Evolutionary conservation across 2,113 vertebrate species (phyloP).

Genomic region (Delphinus delphis): DNA sequence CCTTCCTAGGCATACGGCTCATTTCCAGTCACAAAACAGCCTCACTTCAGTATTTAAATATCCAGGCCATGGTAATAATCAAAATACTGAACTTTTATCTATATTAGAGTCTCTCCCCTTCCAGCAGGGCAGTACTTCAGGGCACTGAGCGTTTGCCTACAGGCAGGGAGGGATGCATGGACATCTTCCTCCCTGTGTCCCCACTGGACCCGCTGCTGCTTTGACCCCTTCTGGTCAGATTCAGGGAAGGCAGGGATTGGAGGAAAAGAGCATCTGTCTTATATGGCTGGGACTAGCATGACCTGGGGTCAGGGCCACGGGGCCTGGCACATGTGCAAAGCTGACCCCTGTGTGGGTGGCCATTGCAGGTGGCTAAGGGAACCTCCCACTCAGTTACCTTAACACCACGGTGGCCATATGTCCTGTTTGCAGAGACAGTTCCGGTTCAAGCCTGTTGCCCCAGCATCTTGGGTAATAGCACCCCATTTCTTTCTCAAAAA

Average conservation of each 20-base stretch:
- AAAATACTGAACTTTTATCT: neutral
- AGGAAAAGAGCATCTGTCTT: neutral
- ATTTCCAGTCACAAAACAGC: neutral
- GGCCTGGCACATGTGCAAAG: neutral
- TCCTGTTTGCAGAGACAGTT: neutral
- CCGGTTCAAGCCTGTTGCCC: neutral
- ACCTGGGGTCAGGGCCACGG: neutral
- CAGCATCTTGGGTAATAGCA: neutral
- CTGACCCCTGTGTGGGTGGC: neutral
- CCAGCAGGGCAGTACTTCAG: neutral
- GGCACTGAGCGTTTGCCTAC: neutral
- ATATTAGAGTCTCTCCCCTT: neutral
- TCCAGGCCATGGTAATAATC: neutral
- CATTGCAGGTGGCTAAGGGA: neutral
- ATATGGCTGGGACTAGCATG: too few species aligned
- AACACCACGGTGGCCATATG: neutral
- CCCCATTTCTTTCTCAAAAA: neutral
- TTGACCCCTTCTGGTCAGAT: neutral
- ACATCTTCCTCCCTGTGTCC: neutral
- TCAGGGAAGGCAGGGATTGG: too few species aligned
- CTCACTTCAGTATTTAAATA: neutral
- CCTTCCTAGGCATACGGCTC: neutral
- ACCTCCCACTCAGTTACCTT: neutral
- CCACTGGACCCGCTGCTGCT: neutral
- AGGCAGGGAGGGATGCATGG: accelerated